Conservation (phyloP, 64 coral and sea anemone genomes). For the Actinia equina region DNA sequence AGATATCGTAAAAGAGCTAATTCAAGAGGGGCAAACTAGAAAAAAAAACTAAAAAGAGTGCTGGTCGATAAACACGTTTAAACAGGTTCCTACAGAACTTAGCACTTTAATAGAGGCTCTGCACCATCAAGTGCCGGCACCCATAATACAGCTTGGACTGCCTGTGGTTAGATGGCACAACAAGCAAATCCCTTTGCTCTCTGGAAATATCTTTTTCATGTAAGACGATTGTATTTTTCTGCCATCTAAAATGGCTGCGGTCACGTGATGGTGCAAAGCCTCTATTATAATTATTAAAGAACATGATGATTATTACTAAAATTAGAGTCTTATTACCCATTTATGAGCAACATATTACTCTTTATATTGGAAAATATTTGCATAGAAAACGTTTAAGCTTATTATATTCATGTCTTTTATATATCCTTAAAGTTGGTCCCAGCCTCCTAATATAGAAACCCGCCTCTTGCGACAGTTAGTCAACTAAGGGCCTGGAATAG, state of each 20-base stretch:
- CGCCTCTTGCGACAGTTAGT: not conserved
- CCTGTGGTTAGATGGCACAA: no score
- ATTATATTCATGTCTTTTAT: not conserved
- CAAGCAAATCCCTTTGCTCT: no score
- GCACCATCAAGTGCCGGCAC: no score
- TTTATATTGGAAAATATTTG: not conserved
- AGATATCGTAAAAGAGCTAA: no score
- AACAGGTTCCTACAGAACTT: no score
- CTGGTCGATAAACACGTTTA: not conserved
- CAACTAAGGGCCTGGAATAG: not conserved
- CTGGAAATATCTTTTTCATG: not conserved
- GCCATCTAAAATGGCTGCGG: no score
- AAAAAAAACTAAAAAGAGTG: not conserved
- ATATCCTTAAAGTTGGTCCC: not conserved
- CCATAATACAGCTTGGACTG: no score
- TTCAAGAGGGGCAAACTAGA: no score
- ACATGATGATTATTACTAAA: not conserved
- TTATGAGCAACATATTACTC: not conserved
- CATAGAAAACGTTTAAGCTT: not conserved
- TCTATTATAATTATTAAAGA: not conserved
- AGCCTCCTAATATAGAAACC: not conserved
- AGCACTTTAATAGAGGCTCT: no score
- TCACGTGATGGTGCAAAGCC: no score
- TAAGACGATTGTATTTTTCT: no score
- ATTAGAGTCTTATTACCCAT: not conserved